These are phyloP conservation scores for Hedychridium roseum DNA, from an alignment of 2,888 invertebrate species.

Conservation along the genomic window DNA sequence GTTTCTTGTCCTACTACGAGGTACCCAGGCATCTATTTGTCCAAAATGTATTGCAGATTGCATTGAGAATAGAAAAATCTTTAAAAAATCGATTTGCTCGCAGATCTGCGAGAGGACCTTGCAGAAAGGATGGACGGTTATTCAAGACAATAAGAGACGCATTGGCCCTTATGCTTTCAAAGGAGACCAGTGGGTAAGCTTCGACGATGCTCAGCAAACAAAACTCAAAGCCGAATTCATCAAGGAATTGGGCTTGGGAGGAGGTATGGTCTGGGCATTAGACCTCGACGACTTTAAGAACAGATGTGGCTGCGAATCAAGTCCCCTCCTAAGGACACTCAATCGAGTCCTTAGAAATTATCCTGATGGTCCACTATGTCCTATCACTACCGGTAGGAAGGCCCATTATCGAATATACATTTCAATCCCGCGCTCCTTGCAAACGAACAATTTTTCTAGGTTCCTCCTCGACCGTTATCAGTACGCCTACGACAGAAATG, in stretches of 20 bases:
- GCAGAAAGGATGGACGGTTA: constrained; percentile 79
- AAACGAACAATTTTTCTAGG: no score
- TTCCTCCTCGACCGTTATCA: no score
- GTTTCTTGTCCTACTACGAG: constrained; percentile 90
- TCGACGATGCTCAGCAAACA: constrained; percentile 87
- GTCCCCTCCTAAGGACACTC: constrained; percentile 81
- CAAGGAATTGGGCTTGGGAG: constrained; percentile 80
- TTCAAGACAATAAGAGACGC: constrained; percentile 79
- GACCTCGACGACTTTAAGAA: constrained; percentile 89
- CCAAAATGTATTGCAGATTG: no score
- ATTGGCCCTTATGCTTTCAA: constrained; percentile 89
- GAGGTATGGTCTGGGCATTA: constrained; percentile 90
- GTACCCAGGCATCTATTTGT: no score
- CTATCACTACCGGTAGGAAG: constrained; percentile 58
- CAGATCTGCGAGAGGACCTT: constrained; percentile 84
- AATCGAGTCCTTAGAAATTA: constrained; percentile 80
- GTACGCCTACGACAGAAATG: no score
- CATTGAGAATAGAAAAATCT: no score
- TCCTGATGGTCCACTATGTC: constrained; percentile 72
- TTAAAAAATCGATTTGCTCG: no score
- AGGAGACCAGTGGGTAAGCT: constrained; percentile 92
- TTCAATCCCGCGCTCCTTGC: no score
- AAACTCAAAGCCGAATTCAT: constrained; percentile 85
- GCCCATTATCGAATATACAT: no score
- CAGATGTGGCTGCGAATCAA: constrained; percentile 81